phyloP scores from a whole-genome alignment of 2,113 vertebrate species.

The Tor tambroides region DNA sequence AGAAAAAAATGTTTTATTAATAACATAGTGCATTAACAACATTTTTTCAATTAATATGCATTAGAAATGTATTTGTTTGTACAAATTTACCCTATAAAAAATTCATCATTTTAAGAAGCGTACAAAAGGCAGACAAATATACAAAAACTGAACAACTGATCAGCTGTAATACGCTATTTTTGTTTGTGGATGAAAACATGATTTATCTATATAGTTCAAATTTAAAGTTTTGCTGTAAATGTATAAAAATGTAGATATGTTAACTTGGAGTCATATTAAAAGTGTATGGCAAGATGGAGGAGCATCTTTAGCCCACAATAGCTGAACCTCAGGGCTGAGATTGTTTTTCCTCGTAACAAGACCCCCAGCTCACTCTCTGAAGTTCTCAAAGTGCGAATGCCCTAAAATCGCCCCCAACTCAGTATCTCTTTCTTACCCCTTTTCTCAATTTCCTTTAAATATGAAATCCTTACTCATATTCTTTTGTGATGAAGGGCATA shows the following conservation, averaged over 20 bases:
- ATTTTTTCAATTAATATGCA: too few species aligned
- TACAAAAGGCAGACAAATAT: too few species aligned
- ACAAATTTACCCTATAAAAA: too few species aligned
- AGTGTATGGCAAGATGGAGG: neutral
- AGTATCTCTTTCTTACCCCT: neutral
- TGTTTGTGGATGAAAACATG: too few species aligned
- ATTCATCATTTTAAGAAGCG: too few species aligned
- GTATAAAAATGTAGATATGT: too few species aligned
- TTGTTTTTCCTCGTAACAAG: neutral
- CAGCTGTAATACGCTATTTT: too few species aligned
- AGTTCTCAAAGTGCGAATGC: neutral
- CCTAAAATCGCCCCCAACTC: neutral
- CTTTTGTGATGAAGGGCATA: conserved; percentile 30
- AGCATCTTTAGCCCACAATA: conserved; percentile 16
- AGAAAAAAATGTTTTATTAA: too few species aligned
- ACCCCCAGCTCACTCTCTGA: neutral
- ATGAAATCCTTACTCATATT: conserved; percentile 2
- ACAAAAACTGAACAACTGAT: too few species aligned
- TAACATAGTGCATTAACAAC: neutral
- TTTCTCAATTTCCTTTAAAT: conserved; percentile 22
- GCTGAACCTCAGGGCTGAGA: neutral
- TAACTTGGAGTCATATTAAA: neutral
- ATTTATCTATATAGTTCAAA: too few species aligned
- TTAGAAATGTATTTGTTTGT: too few species aligned
- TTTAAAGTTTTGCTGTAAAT: too few species aligned